Evolutionary conservation across 1,140 invertebrate genomes (phyloP), one percentile per base, ranked within the genome.

Genomic region (Melanaphis sacchari): DNA sequence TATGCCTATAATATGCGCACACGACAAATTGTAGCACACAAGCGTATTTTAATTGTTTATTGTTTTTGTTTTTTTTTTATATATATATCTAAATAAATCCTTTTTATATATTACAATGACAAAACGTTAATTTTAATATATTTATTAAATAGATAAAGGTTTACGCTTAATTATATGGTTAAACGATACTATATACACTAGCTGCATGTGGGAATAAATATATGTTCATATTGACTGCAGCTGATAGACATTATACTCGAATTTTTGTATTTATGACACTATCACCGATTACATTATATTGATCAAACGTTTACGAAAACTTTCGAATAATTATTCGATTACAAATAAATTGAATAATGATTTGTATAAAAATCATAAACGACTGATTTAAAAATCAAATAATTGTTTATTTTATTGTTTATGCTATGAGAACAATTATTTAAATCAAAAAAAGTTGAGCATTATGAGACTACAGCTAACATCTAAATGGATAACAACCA

Each of bases 21-120:
- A 85, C 85, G 43, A 89, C 88, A 89, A 89, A 89, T 89, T 89
- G 9, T 54, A 87, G 31, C 36, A 43, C 84, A 15, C 22, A 38
- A 22, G 18, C n/a, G 84, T 38, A 3, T 38, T 22, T 40, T 26
- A 26, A 54, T 89, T 76, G 59, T 76, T 85, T 41, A 31, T 85
- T 46, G 15, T 46, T 49, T 49, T 2, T 2, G 15, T 15, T 49
- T 21, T 21, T 49, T 49, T 49, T 1, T 49, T 21, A 40, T 26
- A 7, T 49, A 7, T 52, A 22, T 49, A 9, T 46, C 31, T n/a
- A 36, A 54, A 89, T 54, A 54, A 89, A 89, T 76, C 18, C 22
- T 22, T 38, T 89, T 89, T 38, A 40, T 15, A 46, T 66, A n/a
- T 11, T n/a, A 11, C 31, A n/a, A n/a, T 0, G 59, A n/a, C 31